Evolutionary conservation across 2,113 vertebrate species (phyloP).

Genomic region (Protobothrops mucrosquamatus): DNA sequence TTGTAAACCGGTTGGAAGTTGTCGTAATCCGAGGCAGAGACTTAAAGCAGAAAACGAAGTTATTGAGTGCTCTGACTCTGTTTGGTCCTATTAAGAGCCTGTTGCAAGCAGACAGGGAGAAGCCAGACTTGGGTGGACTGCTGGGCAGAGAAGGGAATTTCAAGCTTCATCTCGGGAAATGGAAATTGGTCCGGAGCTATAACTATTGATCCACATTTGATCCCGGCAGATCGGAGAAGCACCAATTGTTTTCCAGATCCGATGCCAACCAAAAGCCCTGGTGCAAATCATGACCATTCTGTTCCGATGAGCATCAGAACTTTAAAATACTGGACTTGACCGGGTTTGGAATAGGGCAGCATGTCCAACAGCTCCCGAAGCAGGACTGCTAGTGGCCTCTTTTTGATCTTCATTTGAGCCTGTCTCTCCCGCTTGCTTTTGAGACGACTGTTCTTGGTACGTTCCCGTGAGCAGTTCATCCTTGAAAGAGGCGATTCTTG

Average conservation of each 20-base stretch:
- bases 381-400: conserved; percentile 54
- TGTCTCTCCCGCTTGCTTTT: conserved; percentile 79
- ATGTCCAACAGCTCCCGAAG: conserved; percentile 42
- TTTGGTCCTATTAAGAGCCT: conserved; percentile 39
- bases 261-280: conserved; percentile 32
- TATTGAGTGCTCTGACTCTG: conserved; percentile 10
- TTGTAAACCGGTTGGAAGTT: conserved; percentile 65
- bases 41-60: conserved; percentile 33
- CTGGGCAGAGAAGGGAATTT: not conserved
- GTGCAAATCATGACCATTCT: conserved; percentile 32
- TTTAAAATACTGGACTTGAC: conserved; percentile 49
- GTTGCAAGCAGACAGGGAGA: conserved; percentile 28
- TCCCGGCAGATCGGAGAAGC: conserved; percentile 31
- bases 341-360: conserved; percentile 46
- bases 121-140: conserved; percentile 24
- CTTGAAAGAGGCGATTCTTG: not conserved
- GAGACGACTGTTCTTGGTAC: conserved; percentile 71
- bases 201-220: not conserved
- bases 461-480: conserved; percentile 39
- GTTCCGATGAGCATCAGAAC: not conserved
- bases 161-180: not conserved
- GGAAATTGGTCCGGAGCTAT: conserved; percentile 31
- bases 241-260: conserved; percentile 1
- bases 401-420: conserved; percentile 79
- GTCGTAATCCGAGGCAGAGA: conserved; percentile 46